Percentiles rank a stretch among this genome's conserved stretches.
phyloP scores from a whole-genome alignment of 2,888 invertebrate species.

The Sclerodermus sp. region DNA sequence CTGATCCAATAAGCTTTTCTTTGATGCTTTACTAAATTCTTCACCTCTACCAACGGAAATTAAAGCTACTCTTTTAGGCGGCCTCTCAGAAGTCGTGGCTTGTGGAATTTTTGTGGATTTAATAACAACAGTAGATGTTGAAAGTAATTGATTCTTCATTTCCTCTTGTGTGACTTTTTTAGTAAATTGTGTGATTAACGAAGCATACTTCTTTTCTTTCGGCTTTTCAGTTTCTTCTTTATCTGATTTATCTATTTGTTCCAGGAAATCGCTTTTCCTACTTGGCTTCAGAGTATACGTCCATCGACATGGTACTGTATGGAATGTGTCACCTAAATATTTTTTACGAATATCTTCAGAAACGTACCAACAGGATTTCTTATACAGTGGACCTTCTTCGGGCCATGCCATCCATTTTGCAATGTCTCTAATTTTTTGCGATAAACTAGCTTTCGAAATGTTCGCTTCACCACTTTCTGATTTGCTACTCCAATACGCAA shows the following conservation, averaged over 20 bases:
- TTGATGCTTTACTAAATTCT: constrained; percentile 35
- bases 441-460: constrained; percentile 58
- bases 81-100: constrained; percentile 19
- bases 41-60: constrained; percentile 46
- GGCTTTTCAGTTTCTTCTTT: constrained; percentile 21
- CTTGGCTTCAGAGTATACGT: constrained; percentile 54
- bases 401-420: constrained; percentile 65
- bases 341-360: constrained; percentile 61
- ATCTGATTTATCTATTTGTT: constrained; percentile 6
- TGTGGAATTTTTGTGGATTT: constrained; percentile 22
- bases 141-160: constrained; percentile 43
- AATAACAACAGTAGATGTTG: too few species aligned
- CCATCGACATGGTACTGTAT: constrained; percentile 64
- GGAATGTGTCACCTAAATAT: constrained; percentile 57
- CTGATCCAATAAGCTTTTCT: constrained; percentile 26
- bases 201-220: constrained; percentile 47
- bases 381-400: constrained; percentile 61
- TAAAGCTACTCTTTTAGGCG: constrained; percentile 43
- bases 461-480: constrained; percentile 46
- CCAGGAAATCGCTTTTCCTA: constrained; percentile 22
- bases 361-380: constrained; percentile 70
- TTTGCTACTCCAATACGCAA: constrained; percentile 62
- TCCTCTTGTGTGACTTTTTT: constrained; percentile 52
- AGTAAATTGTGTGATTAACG: constrained; percentile 60
- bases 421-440: constrained; percentile 63